Evolutionary conservation across 2,888 invertebrate genomes (phyloP), one percentile per base, ranked within the genome.

Genomic region (Amorpha juglandis): DNA sequence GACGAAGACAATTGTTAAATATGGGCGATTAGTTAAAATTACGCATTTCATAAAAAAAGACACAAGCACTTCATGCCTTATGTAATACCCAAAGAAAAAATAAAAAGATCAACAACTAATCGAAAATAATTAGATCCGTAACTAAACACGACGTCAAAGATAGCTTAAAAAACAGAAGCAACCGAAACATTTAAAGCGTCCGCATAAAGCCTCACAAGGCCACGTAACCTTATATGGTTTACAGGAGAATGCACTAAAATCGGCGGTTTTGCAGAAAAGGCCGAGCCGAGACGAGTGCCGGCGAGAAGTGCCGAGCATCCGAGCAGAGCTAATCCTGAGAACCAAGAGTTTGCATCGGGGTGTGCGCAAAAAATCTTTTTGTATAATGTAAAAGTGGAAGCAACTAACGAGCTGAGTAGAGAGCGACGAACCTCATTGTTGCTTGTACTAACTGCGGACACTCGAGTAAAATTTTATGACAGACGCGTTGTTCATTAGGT

Each of bases 321-420:
- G n/a, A 21, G 14, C 47, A 16, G 33, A 53, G 58, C 35, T 55
- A 48, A 58, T 58, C 64, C 64, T 65, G 64, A 55, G 64, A 65
- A 65, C 48, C 21, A 12, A 19, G 21, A 14, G 47, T 64, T 64
- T 45, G 16, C 52, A 64, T 45, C 52, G 53, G 42, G 27, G 64
- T 38, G 35, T 33, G n/a, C 35, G 35, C 33, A 58, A 9, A 65
- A 64, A 63, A 63, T 38, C n/a, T 35, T 38, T 58, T 65, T 35
- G 55, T 55, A 64, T 64, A 65, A 65, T 65, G 55, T 64, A 47
- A 64, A 64, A 64, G 64, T 64, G 45, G 52, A 38, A 64, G 33
- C 47, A 33, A 55, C 33, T 48, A 65, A 65, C 58, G 58, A 65
- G 48, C 64, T 45, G 42, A n/a, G 47, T 48, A 16, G 47, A 19